A percentile compares a stretch with the other conserved stretches of the same genome.
Evolutionary conservation across 2,113 vertebrate species (phyloP).

Genomic region (Manacus vitellinus): DNA sequence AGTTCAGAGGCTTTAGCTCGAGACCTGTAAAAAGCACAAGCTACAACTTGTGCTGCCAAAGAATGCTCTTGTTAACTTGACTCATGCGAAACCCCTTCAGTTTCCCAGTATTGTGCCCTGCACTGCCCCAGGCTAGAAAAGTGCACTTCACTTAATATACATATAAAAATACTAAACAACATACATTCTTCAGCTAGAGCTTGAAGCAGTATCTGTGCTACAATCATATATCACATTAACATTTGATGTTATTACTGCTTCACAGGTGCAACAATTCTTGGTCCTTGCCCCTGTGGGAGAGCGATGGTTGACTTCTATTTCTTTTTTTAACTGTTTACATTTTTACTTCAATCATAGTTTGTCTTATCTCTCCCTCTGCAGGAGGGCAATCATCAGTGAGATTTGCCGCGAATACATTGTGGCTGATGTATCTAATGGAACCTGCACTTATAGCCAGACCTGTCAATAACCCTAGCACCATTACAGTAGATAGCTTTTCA

Average conservation of each 20-base stretch:
- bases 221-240: slow-evolving; percentile 62
- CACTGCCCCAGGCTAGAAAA: slow-evolving; percentile 49
- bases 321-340: slow-evolving; percentile 76
- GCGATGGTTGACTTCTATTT: slow-evolving; percentile 66
- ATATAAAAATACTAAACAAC: slow-evolving; percentile 68
- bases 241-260: slow-evolving; percentile 67
- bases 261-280: slow-evolving; percentile 60
- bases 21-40: slow-evolving; percentile 2
- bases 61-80: slow-evolving; percentile 3
- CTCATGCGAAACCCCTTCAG: slow-evolving; percentile 41
- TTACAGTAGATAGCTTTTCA: slow-evolving; percentile 74
- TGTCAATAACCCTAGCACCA: slow-evolving; percentile 75
- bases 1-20: not conserved
- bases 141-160: slow-evolving; percentile 70
- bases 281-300: slow-evolving; percentile 68
- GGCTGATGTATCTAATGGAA: slow-evolving; percentile 76
- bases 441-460: slow-evolving; percentile 74
- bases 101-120: slow-evolving; percentile 47
- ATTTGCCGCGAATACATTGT: slow-evolving; percentile 70
- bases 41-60: not conserved
- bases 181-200: slow-evolving; percentile 56
- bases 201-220: slow-evolving; percentile 38
- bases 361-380: slow-evolving; percentile 75
- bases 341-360: slow-evolving; percentile 78
- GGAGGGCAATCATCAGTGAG: slow-evolving; percentile 75